Evolutionary conservation across 2,797 vertebrate species (phyloP), one percentile per base, ranked within the genome.

Genomic region (Linurgus olivaceus): DNA sequence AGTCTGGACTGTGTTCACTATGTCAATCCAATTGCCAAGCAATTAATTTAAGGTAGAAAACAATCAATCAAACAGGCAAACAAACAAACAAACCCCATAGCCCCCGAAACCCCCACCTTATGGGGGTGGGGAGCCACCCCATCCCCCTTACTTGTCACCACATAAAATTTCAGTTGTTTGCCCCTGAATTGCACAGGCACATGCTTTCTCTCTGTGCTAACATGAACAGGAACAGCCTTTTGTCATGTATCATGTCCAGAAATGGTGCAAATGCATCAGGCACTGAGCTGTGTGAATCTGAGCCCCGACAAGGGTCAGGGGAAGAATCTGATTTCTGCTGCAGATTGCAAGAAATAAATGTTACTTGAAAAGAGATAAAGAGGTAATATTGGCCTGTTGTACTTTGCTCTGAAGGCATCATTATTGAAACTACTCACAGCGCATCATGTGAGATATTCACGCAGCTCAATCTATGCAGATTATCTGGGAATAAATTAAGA

Each of bases 41-140:
- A 65, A 48, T 28, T 54, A 35, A 72, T 52, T 91, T 65, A 20
- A 68, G 15, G 40, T 7, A 66, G 61, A 79, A 91, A 73, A 35
- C 13, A 91, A 65, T 2, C 13, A 90, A 66, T 37, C 37, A 38
- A 38, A 13, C 7, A 71, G 67, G 1, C 10, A 88, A 62, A 2
- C 14, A 89, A 67, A 2, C 10, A 66, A 70, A 1, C 19, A 75
- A 42, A 45, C 4, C 2, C 8, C 65, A 28, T 4, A 0, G 1
- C 4, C 1, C 8, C 7, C 14, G 12, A 28, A 19, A 0, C 7
- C 11, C 28, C 8, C 7, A 21, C 6, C 5, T 48, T 45, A n/a
- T 33, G 17, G 9, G 3, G 0, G 1, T 37, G 26, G 10, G 33
- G 4, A 78, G 17, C 17, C 17, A 42, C 40, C 40, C 40, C 7